phyloP scores from a whole-genome alignment of 2,888 invertebrate species.

The Matsumyia berberina region DNA sequence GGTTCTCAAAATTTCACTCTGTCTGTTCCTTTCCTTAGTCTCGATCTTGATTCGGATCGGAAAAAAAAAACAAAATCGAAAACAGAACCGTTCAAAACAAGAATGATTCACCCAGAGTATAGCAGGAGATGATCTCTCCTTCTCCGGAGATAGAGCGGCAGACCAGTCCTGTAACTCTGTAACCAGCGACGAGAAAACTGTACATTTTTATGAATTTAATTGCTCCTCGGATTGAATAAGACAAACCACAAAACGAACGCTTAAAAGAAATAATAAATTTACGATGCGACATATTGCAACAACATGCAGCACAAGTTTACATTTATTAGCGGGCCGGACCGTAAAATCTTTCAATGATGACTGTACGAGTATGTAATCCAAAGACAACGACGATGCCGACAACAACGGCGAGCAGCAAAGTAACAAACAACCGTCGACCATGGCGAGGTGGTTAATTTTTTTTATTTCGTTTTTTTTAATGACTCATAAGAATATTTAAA shows the following conservation, averaged over 20 bases:
- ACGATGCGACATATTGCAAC: conserved; percentile 66
- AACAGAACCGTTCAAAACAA: neutral
- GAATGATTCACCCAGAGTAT: conserved; percentile 43
- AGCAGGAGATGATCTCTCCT: too few relatives aligned
- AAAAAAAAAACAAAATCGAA: neutral
- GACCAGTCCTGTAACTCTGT: neutral
- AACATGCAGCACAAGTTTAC: conserved; percentile 51
- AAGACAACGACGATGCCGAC: conserved; percentile 20
- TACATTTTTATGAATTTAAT: conserved; percentile 72
- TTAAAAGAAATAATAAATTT: conserved; percentile 49
- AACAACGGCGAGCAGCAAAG: neutral
- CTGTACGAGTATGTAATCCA: too few relatives aligned
- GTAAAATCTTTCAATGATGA: conserved; percentile 14
- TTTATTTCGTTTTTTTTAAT: conserved; percentile 35
- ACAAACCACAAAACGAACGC: conserved; percentile 11
- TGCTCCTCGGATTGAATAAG: conserved; percentile 61
- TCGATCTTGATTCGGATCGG: conserved; percentile 5
- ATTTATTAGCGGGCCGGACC: conserved; percentile 37
- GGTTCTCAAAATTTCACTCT: conserved; percentile 33
- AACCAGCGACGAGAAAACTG: conserved; percentile 55
- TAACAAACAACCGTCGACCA: neutral
- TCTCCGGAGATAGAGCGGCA: neutral
- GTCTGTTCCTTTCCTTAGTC: conserved; percentile 4
- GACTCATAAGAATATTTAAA: conserved; percentile 68
- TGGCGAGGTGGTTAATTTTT: neutral